These are phyloP conservation scores for Portunus trituberculatus DNA, from an alignment of 1,140 invertebrate genomes.

Conservation along the genomic window DNA sequence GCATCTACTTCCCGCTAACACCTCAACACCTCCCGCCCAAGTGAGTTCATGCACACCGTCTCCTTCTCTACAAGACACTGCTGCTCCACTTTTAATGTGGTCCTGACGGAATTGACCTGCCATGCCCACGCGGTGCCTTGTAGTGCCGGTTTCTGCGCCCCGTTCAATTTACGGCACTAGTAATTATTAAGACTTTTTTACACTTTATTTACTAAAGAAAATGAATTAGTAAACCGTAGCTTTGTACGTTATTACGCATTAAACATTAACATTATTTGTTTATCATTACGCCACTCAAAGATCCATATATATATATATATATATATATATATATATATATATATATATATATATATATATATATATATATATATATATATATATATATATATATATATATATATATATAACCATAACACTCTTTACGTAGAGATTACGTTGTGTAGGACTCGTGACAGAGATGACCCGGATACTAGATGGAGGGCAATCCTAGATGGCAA, in stretches of 20 bases:
- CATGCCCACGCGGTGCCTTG: background rate
- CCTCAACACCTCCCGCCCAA: background rate
- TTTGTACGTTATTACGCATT: too few relatives aligned
- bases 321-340: slow-evolving; percentile 38
- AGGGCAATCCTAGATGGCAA: too few relatives aligned
- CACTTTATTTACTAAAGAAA: too few relatives aligned
- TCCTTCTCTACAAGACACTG: slow-evolving; percentile 2
- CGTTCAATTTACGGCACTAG: background rate
- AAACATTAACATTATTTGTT: too few relatives aligned
- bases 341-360: slow-evolving; percentile 38
- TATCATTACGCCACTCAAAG: background rate
- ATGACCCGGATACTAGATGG: too few relatives aligned
- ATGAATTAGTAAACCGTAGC: too few relatives aligned
- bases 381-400: background rate
- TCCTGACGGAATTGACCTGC: background rate
- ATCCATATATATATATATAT: background rate
- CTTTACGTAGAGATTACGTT: too few relatives aligned
- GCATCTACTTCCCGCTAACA: slow-evolving; percentile 17
- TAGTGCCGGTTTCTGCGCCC: background rate
- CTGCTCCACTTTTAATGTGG: background rate
- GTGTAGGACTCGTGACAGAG: too few relatives aligned
- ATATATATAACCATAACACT: background rate
- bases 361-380: slow-evolving; percentile 31
- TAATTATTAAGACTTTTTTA: background rate
- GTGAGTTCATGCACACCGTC: background rate